phyloP scores from a whole-genome alignment of 2,888 invertebrate genomes.

The Pimpla rufipes region DNA sequence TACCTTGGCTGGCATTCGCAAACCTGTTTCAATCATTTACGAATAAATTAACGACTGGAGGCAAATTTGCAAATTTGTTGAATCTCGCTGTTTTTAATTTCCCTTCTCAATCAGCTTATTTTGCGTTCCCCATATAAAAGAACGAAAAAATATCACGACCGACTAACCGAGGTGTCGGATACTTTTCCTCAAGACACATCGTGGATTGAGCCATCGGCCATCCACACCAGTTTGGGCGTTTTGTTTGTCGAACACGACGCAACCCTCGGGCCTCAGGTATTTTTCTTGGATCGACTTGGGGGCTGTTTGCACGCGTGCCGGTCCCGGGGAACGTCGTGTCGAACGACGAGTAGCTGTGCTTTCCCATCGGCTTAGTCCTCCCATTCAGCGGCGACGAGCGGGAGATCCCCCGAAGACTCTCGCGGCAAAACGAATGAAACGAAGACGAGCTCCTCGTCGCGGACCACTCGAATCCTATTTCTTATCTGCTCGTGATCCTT shows the following conservation, averaged over 20 bases:
- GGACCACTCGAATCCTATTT: conserved; percentile 26
- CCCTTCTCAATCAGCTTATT: too few relatives aligned
- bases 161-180: conserved; percentile 4
- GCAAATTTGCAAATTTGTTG: too few relatives aligned
- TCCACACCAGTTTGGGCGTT: conserved; percentile 16
- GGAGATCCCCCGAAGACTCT: background rate
- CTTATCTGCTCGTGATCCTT: conserved; percentile 34
- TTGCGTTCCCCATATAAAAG: too few relatives aligned
- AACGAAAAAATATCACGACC: too few relatives aligned
- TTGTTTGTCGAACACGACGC: conserved; percentile 24
- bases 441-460: background rate
- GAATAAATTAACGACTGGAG: too few relatives aligned
- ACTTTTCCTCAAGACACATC: conserved; percentile 7
- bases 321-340: background rate
- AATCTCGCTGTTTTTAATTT: too few relatives aligned
- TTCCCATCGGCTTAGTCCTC: conserved; percentile 37
- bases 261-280: conserved; percentile 25
- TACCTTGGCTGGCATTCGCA: too few relatives aligned
- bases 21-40: too few relatives aligned
- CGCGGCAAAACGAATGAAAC: conserved; percentile 5
- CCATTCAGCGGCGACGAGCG: background rate
- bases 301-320: conserved; percentile 32
- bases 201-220: background rate
- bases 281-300: conserved; percentile 20
- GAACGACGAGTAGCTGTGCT: conserved; percentile 7